A percentile compares a stretch with the other conserved stretches of the same genome.
phyloP scores from a whole-genome alignment of 2,888 invertebrate species.

The Hipparchia sbordonii region DNA sequence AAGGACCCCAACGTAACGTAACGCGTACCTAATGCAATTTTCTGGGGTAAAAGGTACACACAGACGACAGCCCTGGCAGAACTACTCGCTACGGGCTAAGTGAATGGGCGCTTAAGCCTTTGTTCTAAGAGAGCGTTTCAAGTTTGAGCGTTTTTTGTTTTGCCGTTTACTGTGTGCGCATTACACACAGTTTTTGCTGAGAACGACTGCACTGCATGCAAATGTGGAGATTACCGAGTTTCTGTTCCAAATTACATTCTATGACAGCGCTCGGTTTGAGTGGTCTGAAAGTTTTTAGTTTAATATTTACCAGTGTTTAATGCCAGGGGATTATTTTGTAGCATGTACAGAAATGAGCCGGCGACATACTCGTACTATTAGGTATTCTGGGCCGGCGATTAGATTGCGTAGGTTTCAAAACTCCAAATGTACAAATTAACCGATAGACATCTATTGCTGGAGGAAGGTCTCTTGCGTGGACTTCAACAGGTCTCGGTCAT shows the following conservation, averaged over 20 bases:
- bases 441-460: too few relatives aligned
- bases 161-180: conserved; percentile 6
- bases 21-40: too few relatives aligned
- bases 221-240: conserved; percentile 15
- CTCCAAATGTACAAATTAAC: too few relatives aligned
- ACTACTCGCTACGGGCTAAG: conserved; percentile 20
- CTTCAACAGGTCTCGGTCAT: too few relatives aligned
- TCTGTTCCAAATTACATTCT: conserved; percentile 6
- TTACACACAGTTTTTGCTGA: conserved; percentile 22
- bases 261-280: not conserved
- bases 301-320: not conserved
- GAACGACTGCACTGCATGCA: conserved; percentile 11
- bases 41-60: too few relatives aligned
- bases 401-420: too few relatives aligned
- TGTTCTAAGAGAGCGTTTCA: conserved; percentile 37
- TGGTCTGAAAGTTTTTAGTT: not conserved
- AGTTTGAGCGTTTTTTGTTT: conserved; percentile 26
- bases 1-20: too few relatives aligned
- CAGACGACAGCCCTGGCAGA: conserved; percentile 6
- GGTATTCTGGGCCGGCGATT: too few relatives aligned
- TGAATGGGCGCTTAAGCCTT: conserved; percentile 36
- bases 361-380: not conserved
- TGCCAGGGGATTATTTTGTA: not conserved
- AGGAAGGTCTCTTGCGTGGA: too few relatives aligned
- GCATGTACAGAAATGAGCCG: not conserved